Conservation (phyloP, 2,113 vertebrate genomes). For the Eleginops maclovinus region DNA sequence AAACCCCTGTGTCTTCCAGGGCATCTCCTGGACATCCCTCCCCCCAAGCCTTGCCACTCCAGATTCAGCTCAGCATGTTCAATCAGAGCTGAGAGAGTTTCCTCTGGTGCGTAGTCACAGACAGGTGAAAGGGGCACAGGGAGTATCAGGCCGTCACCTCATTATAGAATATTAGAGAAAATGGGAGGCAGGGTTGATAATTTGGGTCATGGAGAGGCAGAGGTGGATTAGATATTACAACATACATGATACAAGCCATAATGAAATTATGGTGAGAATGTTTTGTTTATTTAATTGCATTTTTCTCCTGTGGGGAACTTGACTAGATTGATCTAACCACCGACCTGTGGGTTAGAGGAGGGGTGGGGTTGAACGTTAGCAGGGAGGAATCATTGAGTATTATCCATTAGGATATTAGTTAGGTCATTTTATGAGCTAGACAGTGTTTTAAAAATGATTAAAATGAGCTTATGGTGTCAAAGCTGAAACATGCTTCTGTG, state of each 20-base stretch:
- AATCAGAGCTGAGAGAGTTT: conserved; percentile 13
- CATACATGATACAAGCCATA: neutral
- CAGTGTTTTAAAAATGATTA: neutral
- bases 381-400: neutral
- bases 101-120: conserved; percentile 15
- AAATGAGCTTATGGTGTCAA: neutral
- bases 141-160: neutral
- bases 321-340: too few relatives aligned
- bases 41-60: neutral
- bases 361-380: neutral
- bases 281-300: neutral
- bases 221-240: conserved; percentile 20
- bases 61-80: conserved; percentile 11
- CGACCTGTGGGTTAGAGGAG: neutral
- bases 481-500: neutral
- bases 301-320: neutral
- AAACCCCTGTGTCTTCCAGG: conserved; percentile 34
- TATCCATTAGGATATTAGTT: neutral
- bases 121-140: conserved; percentile 22
- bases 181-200: neutral
- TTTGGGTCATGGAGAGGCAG: neutral
- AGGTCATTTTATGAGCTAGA: neutral
- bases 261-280: neutral
- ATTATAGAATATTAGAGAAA: conserved; percentile 25
- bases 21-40: conserved; percentile 12